A percentile compares a stretch with the other conserved stretches of the same genome.
Conservation (phyloP, 2,888 invertebrate species). For the Hypsopygia costalis region DNA sequence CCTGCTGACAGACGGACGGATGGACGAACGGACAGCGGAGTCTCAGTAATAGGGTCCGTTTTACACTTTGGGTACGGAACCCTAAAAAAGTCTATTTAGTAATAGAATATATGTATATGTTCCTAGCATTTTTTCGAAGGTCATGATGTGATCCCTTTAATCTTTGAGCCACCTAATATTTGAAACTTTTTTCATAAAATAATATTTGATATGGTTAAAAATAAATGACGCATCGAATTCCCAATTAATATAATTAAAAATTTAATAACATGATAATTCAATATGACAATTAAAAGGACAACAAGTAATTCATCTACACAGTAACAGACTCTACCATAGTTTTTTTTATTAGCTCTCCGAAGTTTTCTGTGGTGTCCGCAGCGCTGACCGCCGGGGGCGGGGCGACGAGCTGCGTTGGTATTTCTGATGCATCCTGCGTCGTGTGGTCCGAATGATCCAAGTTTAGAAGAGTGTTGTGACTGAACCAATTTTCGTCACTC, state of each 20-base stretch:
- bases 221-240: constrained; percentile 32
- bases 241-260: constrained; percentile 68
- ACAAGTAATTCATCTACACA: constrained; percentile 82
- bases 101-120: no score
- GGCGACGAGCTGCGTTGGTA: constrained; percentile 34
- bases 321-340: constrained; percentile 95
- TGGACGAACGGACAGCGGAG: no score
- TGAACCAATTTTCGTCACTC: constrained; percentile 75
- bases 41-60: no score
- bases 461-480: constrained; percentile 62
- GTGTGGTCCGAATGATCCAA: constrained; percentile 60
- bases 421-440: constrained; percentile 52
- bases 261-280: constrained; percentile 64
- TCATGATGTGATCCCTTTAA: no score
- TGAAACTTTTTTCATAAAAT: no score
- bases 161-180: no score
- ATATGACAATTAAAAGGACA: constrained; percentile 63
- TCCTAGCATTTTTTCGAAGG: no score
- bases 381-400: constrained; percentile 37
- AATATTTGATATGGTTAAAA: constrained; percentile 3
- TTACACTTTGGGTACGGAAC: no score
- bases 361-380: constrained; percentile 83
- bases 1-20: no score
- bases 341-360: constrained; percentile 95
- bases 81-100: no score